phyloP scores from a whole-genome alignment of 2,113 vertebrate species.

The Mionectes macconnelli region DNA sequence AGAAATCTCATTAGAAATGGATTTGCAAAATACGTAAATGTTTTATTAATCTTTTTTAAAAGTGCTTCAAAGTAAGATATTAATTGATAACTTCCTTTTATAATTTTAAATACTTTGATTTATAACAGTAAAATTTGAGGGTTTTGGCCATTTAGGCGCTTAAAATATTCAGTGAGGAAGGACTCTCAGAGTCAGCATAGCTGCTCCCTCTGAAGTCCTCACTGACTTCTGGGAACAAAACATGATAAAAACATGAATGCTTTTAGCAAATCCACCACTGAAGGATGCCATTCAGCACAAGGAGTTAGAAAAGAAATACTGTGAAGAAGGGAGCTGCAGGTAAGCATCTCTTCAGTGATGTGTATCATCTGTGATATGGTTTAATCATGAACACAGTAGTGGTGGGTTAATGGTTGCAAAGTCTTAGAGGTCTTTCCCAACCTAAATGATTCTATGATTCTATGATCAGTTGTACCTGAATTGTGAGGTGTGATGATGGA shows the following conservation, averaged over 20 bases:
- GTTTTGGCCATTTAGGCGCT: neutral
- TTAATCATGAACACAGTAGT: neutral
- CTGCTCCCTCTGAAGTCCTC: neutral
- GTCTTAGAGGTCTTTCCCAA: neutral
- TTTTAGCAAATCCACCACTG: neutral
- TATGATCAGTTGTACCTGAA: neutral
- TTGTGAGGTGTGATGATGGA: fast-evolving
- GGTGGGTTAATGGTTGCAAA: neutral
- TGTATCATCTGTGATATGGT: fast-evolving
- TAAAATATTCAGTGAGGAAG: neutral
- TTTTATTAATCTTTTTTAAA: neutral
- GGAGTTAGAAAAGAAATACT: neutral
- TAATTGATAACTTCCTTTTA: neutral
- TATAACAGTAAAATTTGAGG: neutral
- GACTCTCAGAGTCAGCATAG: fast-evolving
- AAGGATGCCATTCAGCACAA: neutral
- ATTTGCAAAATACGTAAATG: neutral
- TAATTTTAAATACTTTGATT: neutral
- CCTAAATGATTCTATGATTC: neutral
- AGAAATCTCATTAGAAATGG: neutral
- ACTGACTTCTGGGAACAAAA: neutral
- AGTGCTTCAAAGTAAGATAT: neutral
- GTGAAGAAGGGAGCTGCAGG: neutral
- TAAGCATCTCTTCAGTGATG: neutral
- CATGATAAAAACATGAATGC: neutral